Conservation (phyloP, 2,797 vertebrate genomes). For the Pteropus rufus region DNA sequence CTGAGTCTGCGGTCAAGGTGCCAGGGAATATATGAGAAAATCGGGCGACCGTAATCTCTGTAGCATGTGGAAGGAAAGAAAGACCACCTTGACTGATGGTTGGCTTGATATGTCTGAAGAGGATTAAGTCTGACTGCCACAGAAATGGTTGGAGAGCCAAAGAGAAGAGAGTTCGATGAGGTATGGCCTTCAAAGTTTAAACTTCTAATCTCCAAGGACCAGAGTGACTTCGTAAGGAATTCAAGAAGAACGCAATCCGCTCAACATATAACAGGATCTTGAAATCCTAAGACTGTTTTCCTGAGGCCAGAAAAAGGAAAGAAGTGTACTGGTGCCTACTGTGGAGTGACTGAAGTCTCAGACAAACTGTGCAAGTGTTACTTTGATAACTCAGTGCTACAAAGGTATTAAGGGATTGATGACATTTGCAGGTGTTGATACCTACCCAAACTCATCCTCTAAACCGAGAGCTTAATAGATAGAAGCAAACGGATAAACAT, state of each 20-base stretch:
- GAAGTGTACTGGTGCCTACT: neutral
- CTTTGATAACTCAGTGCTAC: constrained; percentile 56
- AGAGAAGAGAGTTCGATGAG: constrained; percentile 53
- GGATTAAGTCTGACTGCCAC: constrained; percentile 69
- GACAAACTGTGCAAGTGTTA: neutral
- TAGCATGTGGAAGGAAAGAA: constrained; percentile 49
- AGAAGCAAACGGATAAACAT: constrained; percentile 60
- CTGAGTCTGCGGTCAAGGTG: constrained; percentile 28
- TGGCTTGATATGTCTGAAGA: constrained; percentile 64
- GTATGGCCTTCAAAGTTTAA: constrained; percentile 69
- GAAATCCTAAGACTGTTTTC: constrained; percentile 68
- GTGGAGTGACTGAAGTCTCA: constrained; percentile 44
- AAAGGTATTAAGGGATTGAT: constrained; percentile 52
- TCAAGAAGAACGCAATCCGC: constrained; percentile 72
- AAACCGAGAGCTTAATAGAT: constrained; percentile 56
- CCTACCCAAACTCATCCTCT: constrained; percentile 66
- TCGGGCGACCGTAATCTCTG: constrained; percentile 55
- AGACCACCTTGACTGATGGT: constrained; percentile 69
- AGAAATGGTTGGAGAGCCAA: constrained; percentile 57
- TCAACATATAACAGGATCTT: constrained; percentile 67
- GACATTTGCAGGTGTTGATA: constrained; percentile 76
- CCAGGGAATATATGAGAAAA: constrained; percentile 68
- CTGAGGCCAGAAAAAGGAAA: constrained; percentile 47
- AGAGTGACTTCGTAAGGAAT: constrained; percentile 70
- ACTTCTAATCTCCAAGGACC: constrained; percentile 76